Base-by-base conservation (phyloP, 2,888 invertebrate species). In the Adelphocoris suturalis region DNA sequence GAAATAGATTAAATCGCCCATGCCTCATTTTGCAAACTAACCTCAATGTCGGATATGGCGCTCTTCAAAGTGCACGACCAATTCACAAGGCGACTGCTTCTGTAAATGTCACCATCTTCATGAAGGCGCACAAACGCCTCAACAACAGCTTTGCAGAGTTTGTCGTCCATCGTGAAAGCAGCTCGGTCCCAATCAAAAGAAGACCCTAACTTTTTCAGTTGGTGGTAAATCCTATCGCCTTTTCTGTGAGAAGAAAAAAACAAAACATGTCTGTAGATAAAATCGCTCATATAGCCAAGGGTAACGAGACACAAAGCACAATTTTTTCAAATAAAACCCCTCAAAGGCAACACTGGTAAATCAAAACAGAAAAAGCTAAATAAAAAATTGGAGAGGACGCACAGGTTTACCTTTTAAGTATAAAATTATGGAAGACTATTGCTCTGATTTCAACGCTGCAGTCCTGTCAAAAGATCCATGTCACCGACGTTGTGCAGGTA, bases 1-100 rank as follows among this genome's bases (percentile, higher is more conserved):
- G n/a, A n/a, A n/a, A n/a, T n/a, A n/a, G n/a, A n/a, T n/a, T n/a
- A n/a, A n/a, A n/a, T n/a, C n/a, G n/a, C n/a, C n/a, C n/a, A n/a
- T n/a, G n/a, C 37, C 37, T 37, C 3, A 37, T 37, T 37, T 4
- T 4, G 37, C 0, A 84, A 12, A 1, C 57, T 14, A 91, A 95
- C 99, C 94, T 99, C 99, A 91, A 99, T 99, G 93, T 99, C 99
- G 0, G 99, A 99, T 92, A 99, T 99, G 12, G 99, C 99, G 85
- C 99, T 99, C 93, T 98, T 97, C 16, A 99, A 94, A 0, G 97
- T 95, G 93, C 99, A 99, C 0, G 99, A 99, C 99, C 99, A 99
- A 94, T 99, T 99, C 5, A 99, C 99, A 12, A 99, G 95, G 68
- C 98, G 95, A 92, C 98, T 98, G 86, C 97, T 97, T 19, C 99